Evolutionary conservation across 1,140 invertebrate genomes (phyloP).

Genomic region (Brachionus manjavacas): DNA sequence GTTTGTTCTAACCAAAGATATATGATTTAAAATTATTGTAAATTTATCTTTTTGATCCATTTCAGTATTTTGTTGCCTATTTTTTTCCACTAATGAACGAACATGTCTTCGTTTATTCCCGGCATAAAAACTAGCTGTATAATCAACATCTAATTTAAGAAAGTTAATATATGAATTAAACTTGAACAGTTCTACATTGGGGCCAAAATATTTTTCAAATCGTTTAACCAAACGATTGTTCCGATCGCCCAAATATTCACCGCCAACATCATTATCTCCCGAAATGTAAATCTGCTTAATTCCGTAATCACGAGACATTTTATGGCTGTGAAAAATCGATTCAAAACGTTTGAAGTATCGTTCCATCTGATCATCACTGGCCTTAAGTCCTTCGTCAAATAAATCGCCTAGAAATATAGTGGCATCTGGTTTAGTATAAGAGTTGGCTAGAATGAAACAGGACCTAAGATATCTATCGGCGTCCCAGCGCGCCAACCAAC

Average conservation of each 20-base stretch:
- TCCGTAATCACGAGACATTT: conserved; percentile 46
- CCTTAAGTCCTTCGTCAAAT: conserved; percentile 81
- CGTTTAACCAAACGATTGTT: conserved; percentile 68
- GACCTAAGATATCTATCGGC: conserved; percentile 74
- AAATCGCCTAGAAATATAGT: conserved; percentile 83
- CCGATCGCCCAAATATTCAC: conserved; percentile 71
- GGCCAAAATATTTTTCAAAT: conserved; percentile 69
- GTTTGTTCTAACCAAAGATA: conserved; percentile 5
- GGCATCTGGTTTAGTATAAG: conserved; percentile 74
- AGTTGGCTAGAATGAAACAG: conserved; percentile 69
- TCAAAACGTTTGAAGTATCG: conserved; percentile 51
- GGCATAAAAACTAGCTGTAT: conserved; percentile 12
- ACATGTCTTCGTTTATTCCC: background rate
- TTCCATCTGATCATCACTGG: conserved; percentile 64
- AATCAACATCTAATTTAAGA: conserved; percentile 33
- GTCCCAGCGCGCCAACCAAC: conserved; percentile 67
- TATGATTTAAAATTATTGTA: background rate
- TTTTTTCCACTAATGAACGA: background rate
- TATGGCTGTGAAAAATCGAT: conserved; percentile 47
- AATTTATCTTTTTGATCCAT: background rate
- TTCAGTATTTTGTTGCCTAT: background rate
- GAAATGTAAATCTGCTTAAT: conserved; percentile 75
- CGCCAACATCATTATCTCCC: conserved; percentile 91
- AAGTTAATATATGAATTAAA: conserved; percentile 24
- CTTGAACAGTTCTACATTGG: conserved; percentile 1